Evolutionary conservation across 53 echinoderm and acorn worm species (phyloP).

Genomic region (Holothuria leucospilota): DNA sequence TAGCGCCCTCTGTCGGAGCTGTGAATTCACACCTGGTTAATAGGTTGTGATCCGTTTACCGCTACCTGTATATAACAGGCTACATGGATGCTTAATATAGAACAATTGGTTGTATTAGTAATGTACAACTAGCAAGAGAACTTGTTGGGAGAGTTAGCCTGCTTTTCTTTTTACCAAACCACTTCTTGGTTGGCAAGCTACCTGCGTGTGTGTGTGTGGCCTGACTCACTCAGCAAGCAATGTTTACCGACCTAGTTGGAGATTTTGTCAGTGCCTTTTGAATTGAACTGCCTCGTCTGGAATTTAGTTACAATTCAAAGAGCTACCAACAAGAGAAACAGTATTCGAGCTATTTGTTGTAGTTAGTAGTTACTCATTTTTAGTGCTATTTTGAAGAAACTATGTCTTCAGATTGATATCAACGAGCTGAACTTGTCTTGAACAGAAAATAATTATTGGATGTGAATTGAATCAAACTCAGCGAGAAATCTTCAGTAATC

Average conservation of each 20-base stretch:
- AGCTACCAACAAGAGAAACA: too few species aligned
- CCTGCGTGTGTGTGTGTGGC: constrained; percentile 30
- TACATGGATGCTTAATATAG: constrained; percentile 48
- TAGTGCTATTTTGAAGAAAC: too few species aligned
- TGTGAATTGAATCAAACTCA: too few species aligned
- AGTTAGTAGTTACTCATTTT: too few species aligned
- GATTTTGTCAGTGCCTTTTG: constrained; percentile 13
- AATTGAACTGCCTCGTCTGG: too few species aligned
- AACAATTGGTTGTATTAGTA: constrained; percentile 38
- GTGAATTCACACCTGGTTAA: constrained; percentile 28
- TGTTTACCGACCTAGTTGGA: constrained; percentile 33
- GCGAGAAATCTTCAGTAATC: too few species aligned
- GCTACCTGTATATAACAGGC: constrained; percentile 50
- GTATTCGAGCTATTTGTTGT: too few species aligned
- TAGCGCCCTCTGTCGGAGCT: constrained; percentile 27
- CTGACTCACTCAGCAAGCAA: constrained; percentile 16
- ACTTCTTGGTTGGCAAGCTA: constrained; percentile 38
- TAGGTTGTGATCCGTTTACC: constrained; percentile 31
- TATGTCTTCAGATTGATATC: too few species aligned
- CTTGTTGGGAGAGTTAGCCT: constrained; percentile 18
- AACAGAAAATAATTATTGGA: too few species aligned
- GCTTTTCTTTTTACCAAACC: constrained; percentile 23
- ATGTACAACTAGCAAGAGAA: constrained; percentile 49
- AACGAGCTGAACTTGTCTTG: too few species aligned
- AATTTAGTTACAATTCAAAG: too few species aligned